Conservation (phyloP, 2,888 invertebrate genomes). For the Colostygia pectinataria region DNA sequence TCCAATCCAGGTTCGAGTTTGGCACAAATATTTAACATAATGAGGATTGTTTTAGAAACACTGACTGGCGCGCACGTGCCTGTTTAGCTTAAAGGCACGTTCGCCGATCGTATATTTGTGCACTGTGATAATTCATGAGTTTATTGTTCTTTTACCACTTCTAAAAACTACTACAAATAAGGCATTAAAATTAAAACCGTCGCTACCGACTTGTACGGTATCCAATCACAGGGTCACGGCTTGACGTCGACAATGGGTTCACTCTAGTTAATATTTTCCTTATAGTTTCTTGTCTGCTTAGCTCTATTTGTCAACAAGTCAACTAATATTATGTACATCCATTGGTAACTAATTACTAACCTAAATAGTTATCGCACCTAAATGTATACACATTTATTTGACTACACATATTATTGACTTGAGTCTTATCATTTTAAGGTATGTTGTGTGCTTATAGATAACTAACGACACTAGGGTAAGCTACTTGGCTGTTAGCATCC, state of each 20-base stretch:
- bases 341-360: conserved; percentile 45
- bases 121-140: conserved; percentile 48
- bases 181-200: conserved; percentile 20
- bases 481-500: conserved; percentile 9
- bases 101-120: conserved; percentile 44
- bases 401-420: conserved; percentile 50
- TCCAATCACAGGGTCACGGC: conserved; percentile 27
- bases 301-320: conserved; percentile 8
- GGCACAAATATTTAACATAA: conserved; percentile 55
- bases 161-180: conserved; percentile 27
- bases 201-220: conserved; percentile 6
- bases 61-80: conserved; percentile 70
- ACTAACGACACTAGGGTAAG: conserved; percentile 16
- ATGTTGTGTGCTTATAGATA: conserved; percentile 38
- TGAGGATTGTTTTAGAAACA: conserved; percentile 74
- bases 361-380: conserved; percentile 63
- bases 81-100: conserved; percentile 68
- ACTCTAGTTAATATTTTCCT: conserved; percentile 15
- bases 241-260: conserved; percentile 10
- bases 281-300: background rate
- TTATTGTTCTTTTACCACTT: conserved; percentile 34
- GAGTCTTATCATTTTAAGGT: conserved; percentile 45
- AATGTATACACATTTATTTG: no score
- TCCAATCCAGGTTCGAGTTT: conserved; percentile 33
- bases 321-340: conserved; percentile 1